Evolutionary conservation across 1,140 invertebrate species (phyloP).

Genomic region (Drosophila tristis): DNA sequence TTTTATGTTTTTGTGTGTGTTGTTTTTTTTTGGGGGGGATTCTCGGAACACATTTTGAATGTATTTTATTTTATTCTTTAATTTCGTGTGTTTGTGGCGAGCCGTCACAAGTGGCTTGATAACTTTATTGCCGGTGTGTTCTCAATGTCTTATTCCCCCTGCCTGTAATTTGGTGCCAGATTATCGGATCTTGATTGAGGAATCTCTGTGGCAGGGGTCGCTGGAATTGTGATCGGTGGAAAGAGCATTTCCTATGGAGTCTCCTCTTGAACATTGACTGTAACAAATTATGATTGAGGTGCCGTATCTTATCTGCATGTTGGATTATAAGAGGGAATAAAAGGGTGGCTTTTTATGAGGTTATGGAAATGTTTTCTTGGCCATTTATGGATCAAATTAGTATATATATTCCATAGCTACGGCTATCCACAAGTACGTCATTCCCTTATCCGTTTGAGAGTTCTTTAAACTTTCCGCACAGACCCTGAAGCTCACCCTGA

Average conservation of each 20-base stretch:
- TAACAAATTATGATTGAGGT: conserved; percentile 36
- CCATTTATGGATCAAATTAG: background rate
- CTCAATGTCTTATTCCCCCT: conserved; percentile 2
- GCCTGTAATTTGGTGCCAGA: conserved; percentile 62
- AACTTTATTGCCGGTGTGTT: conserved; percentile 62
- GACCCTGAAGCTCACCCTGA: too few species aligned
- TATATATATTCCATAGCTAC: too few species aligned
- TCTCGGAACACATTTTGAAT: conserved; percentile 52
- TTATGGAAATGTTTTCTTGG: background rate
- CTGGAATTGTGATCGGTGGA: conserved; percentile 40
- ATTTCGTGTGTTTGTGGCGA: conserved; percentile 36
- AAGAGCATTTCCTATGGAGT: conserved; percentile 3
- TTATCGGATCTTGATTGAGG: conserved; percentile 55
- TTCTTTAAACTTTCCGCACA: too few species aligned
- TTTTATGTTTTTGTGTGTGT: conserved; percentile 24
- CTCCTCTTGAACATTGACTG: background rate
- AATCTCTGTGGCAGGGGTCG: background rate
- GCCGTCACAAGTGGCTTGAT: conserved; percentile 65
- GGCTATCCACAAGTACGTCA: too few species aligned
- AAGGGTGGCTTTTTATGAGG: background rate
- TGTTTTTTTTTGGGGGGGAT: conserved; percentile 29
- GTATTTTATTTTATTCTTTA: conserved; percentile 40
- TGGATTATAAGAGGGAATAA: conserved; percentile 5
- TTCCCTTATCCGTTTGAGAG: too few species aligned
- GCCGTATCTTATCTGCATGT: conserved; percentile 27